Evolutionary conservation across 2,797 vertebrate genomes (phyloP), one percentile per base, ranked within the genome.

Genomic region (Gallinago nigripennis): DNA sequence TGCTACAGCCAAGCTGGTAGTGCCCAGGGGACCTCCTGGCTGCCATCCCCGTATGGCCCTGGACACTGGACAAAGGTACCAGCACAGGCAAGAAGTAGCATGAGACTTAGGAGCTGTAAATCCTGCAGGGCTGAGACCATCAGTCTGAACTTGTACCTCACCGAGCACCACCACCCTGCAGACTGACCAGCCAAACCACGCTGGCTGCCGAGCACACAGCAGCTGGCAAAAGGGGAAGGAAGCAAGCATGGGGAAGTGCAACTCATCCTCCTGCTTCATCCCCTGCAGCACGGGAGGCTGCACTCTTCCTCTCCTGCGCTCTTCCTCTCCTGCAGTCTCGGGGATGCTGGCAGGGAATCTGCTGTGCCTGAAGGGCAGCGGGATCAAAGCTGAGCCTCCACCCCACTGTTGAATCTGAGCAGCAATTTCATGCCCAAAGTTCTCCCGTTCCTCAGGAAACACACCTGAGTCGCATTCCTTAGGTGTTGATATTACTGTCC

Each of bases 241-340:
- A 85, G 56, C 16, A 82, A 73, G 33, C 0, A 4, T 8, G 3
- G 18, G 17, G 64, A 89, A 93, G 33, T 2, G 7, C 66, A 87
- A 35, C 21, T 12, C 37, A 12, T 84, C n/a, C n/a, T 70, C 48
- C 39, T 13, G 37, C 28, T 53, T 92, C 43, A 46, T 82, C 24
- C 56, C 35, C 51, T 21, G 48, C 41, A 78, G 23, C 0, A 0
- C 1, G 2, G 35, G 39, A 30, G 30, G 4, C 27, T 81, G 61
- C 0, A 1, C 35, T 73, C 71, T 73, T 91, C 73, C 43, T 79
- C 51, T 39, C 25, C 37, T 35, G 61, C 0, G 1, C 35, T 73
- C 71, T 73, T 91, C 73, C 43, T 79, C 51, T 39, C 25, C 37
- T 1, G 8, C 46, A 80, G 75, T 68, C 86, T 79, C 2, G 0